Evolutionary conservation across 2,113 vertebrate genomes (phyloP), one percentile per base, ranked within the genome.

Genomic region (Sitta europaea): DNA sequence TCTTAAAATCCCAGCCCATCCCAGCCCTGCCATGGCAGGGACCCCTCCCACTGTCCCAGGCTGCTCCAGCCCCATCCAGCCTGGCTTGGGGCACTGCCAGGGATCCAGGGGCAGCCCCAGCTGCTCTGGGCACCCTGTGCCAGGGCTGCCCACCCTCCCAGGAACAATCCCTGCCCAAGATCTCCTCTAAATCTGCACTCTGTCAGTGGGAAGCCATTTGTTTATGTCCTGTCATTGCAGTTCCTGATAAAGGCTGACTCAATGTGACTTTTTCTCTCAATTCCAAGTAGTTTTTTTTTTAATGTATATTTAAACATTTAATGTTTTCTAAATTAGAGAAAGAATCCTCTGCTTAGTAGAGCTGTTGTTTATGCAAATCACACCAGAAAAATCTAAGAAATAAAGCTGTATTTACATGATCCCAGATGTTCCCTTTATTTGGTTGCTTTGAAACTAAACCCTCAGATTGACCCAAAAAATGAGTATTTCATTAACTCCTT

Each of bases 51-150:
- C 40, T 27, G 0, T 7, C 11, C 70, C 61, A 82, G 45, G 23
- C 0, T 24, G 28, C 33, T 73, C 36, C 50, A 2, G 22, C 10
- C 20, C 28, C 0, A 1, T 25, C 68, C 77, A 82, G 0, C 29
- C 70, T 67, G 61, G 29, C 47, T 25, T 47, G 29, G 53, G 29
- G 0, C 62, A 40, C 29, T 75, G 0, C 54, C 87, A 82, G 54
- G 61, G n/a, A 47, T 47, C 58, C 68, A 73, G 77, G 76, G 53
- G 45, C 53, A 81, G 59, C 23, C 86, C 3, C 77, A 89, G 38
- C 47, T 74, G 0, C 45, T 74, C 38, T 74, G 66, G 31, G 50
- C 75, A 79, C 6, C 65, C 66, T 79, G 50, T 57, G 77, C 51
- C 68, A 54, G 29, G 33, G 24, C 24, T 75, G 0, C 0, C 11